A percentile compares a stretch with the other conserved stretches of the same genome.
These are phyloP conservation scores for Chouioia cunea DNA, from an alignment of 2,888 invertebrate genomes.

Conservation along the genomic window DNA sequence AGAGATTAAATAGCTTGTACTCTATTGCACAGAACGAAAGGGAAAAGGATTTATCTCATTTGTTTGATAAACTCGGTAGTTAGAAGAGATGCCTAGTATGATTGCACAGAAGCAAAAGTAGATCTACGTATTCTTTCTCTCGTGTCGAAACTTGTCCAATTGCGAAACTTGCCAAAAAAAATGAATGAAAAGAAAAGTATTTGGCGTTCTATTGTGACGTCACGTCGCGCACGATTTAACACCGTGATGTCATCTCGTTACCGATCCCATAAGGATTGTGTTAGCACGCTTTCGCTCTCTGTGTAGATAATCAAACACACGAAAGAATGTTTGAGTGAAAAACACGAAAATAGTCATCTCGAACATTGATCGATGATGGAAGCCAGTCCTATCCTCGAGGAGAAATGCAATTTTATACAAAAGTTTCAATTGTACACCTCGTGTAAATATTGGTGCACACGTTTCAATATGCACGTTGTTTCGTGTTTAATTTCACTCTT, in stretches of 20 bases:
- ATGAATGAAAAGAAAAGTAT: background rate
- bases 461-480: too few relatives aligned
- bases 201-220: conserved; percentile 36
- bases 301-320: conserved; percentile 29
- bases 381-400: too few relatives aligned
- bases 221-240: conserved; percentile 34
- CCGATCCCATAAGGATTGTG: conserved; percentile 13
- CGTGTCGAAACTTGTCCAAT: conserved; percentile 9
- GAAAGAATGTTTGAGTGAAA: background rate
- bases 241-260: conserved; percentile 31
- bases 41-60: background rate
- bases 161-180: conserved; percentile 17
- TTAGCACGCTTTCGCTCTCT: background rate
- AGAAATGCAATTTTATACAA: too few relatives aligned
- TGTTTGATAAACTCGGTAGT: background rate
- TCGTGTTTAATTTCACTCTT: too few relatives aligned
- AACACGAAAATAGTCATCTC: too few relatives aligned
- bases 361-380: too few relatives aligned
- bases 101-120: conserved; percentile 2
- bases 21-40: background rate
- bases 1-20: too few relatives aligned
- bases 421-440: too few relatives aligned
- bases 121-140: background rate
- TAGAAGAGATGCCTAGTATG: conserved; percentile 2
- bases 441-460: too few relatives aligned